Conservation (phyloP, 1,140 invertebrate species). For the Ceratina calcarata region DNA sequence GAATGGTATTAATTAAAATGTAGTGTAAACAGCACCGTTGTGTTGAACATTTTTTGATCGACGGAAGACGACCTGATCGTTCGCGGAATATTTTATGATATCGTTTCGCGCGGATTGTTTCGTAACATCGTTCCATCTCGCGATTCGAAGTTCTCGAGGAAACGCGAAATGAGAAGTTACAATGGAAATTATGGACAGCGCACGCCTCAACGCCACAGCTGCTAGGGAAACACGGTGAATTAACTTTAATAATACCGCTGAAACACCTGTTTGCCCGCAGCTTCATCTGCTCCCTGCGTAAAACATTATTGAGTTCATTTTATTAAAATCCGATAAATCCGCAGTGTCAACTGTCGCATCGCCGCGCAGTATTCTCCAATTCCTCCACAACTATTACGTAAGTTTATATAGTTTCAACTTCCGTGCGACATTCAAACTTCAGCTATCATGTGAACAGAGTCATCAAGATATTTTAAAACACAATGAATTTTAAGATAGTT, state of each 20-base stretch:
- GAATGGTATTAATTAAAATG: too few species aligned
- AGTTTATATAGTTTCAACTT: too few species aligned
- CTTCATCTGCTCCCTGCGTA: constrained; percentile 17
- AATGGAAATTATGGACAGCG: constrained; percentile 49
- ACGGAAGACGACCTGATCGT: constrained; percentile 43
- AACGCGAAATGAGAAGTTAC: constrained; percentile 52
- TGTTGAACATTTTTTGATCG: not conserved
- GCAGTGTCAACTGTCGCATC: not conserved
- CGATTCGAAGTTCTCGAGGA: constrained; percentile 57
- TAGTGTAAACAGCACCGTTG: not conserved
- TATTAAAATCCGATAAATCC: constrained; percentile 74
- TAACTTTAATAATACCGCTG: constrained; percentile 52
- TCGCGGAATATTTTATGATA: constrained; percentile 56
- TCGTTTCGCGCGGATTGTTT: constrained; percentile 36
- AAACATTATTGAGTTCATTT: constrained; percentile 75
- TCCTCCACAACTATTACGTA: too few species aligned
- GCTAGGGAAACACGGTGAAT: constrained; percentile 52
- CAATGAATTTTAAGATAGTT: too few species aligned
- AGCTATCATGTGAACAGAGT: too few species aligned
- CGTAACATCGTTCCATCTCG: not conserved
- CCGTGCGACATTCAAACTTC: too few species aligned
- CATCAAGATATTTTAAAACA: too few species aligned
- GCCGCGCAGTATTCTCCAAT: too few species aligned
- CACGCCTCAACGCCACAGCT: constrained; percentile 47
- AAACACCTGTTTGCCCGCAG: constrained; percentile 55